These are phyloP conservation scores for Whitmania pigra DNA, from an alignment of 1,140 invertebrate species.

Conservation along the genomic window DNA sequence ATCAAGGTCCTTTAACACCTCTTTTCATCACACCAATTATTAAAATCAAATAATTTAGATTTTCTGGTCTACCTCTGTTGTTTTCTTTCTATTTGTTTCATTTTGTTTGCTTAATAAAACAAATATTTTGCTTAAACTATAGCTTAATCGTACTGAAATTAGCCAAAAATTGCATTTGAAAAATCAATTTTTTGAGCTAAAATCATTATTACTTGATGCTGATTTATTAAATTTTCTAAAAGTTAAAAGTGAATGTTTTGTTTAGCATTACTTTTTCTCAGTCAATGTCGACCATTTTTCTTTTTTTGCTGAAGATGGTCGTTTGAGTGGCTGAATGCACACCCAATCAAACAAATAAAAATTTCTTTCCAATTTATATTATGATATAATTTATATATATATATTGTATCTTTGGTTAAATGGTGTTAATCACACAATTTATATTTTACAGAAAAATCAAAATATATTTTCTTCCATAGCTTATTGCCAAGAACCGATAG, in stretches of 20 bases:
- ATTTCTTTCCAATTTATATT: too few relatives aligned
- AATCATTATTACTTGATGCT: too few relatives aligned
- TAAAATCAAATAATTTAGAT: background rate
- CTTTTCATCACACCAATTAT: background rate
- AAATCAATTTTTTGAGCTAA: too few relatives aligned
- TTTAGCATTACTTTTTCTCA: too few relatives aligned
- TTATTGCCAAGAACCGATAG: background rate
- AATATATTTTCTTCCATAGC: background rate
- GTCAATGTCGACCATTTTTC: too few relatives aligned
- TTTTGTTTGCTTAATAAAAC: background rate
- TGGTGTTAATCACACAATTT: background rate
- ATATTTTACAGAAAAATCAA: background rate
- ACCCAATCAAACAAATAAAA: too few relatives aligned
- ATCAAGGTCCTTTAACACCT: background rate
- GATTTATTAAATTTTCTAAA: too few relatives aligned
- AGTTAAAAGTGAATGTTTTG: too few relatives aligned
- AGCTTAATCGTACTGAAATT: background rate
- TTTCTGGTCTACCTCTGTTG: background rate
- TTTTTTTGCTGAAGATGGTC: too few relatives aligned
- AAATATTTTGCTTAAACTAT: background rate
- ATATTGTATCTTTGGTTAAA: background rate
- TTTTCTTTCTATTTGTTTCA: background rate
- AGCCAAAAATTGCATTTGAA: too few relatives aligned
- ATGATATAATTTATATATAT: background rate
- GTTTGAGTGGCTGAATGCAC: too few relatives aligned